Percentiles rank a stretch among this genome's conserved stretches.
Conservation (phyloP, 2,888 invertebrate genomes). For the Venusia cambrica region DNA sequence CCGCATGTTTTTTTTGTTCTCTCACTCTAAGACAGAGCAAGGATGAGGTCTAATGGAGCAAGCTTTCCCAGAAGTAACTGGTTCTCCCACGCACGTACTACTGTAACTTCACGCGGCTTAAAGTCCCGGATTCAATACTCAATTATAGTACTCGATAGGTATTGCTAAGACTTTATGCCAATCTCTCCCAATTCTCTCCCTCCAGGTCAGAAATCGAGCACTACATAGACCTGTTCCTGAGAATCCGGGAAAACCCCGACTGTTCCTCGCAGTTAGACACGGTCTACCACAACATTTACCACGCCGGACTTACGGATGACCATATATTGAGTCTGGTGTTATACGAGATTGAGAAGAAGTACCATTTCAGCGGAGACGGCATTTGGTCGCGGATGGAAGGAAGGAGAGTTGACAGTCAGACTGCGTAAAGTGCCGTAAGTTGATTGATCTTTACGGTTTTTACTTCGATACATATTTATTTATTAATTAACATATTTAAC, state of each 20-base stretch:
- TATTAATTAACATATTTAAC: no score
- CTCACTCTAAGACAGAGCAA: no score
- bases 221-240: constrained; percentile 45
- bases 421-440: constrained; percentile 4
- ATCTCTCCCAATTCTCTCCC: no score
- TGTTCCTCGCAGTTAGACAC: constrained; percentile 40
- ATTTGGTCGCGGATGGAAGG: constrained; percentile 79
- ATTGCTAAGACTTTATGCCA: no score
- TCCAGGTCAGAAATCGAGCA: constrained; percentile 56
- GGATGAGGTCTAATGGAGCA: no score
- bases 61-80: no score
- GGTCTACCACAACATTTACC: constrained; percentile 44
- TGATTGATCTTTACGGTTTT: not conserved
- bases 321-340: constrained; percentile 84
- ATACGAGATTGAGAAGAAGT: constrained; percentile 86
- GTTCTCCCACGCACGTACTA: no score
- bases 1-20: no score
- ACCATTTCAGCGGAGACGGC: constrained; percentile 88
- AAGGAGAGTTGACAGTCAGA: constrained; percentile 34
- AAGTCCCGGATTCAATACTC: no score
- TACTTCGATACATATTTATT: not conserved
- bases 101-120: no score
- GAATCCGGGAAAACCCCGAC: constrained; percentile 27
- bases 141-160: no score
- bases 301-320: constrained; percentile 53